Evolutionary conservation across 2,888 invertebrate species (phyloP), one percentile per base, ranked within the genome.

Genomic region (Polymixis flavicincta): DNA sequence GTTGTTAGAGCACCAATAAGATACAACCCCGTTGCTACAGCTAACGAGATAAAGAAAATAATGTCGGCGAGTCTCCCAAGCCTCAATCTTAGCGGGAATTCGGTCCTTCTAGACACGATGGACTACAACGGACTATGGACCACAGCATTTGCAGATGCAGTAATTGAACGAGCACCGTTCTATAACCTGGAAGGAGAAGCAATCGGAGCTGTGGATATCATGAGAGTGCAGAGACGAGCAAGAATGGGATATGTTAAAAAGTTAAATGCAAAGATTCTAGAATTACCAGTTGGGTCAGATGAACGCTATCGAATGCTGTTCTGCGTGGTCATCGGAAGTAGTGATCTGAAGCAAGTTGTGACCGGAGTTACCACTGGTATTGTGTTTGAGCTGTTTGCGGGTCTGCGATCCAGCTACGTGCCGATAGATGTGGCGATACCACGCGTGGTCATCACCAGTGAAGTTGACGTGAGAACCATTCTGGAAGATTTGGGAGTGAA

Each of bases 381-480:
- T 8, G 17, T 84, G 0, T 72, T 81, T 55, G 85, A 87, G n/a
- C 0, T 79, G 6, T 6, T 85, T 0, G 57, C 25, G 0, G 70
- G 61, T 25, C 55, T 89, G 59, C 80, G 57, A 25, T 57, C 76
- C 37, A 87, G 74, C 57, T 1, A 45, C 0, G 71, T 70, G 6
- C 87, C 83, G 0, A 71, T 90, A 48, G 82, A 90, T 9, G 72
- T 90, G 8, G 85, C 78, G 1, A 83, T 90, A 66, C 90, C 90
- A 4, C 81, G 85, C n/a, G 68, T 88, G 22, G 63, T 72, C 17
- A 68, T 89, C 22, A 75, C 77, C 1, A 83, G 79, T 25, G 88
- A 88, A 19, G 52, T 85, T 8, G 85, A 90, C 57, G 61, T 88
- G 28, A 84, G 82, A 32, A 60, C 37, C 0, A 64, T 90, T 19